Evolutionary conservation across 2,797 vertebrate genomes (phyloP).

Genomic region (Amblyopsis hoosieri): DNA sequence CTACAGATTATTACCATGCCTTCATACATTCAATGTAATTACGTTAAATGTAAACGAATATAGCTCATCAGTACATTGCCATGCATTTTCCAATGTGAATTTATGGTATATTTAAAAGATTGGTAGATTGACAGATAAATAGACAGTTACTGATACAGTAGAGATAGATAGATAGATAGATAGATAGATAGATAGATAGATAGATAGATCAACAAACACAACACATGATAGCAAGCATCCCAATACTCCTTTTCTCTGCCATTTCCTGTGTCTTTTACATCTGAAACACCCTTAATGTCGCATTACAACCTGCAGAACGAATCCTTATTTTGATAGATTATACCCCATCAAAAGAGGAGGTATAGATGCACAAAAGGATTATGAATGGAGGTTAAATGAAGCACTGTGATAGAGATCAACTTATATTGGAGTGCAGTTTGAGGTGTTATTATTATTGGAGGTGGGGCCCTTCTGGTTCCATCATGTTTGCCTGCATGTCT

Average conservation of each 20-base stretch:
- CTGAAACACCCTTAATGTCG: conserved; percentile 57
- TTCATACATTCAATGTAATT: too few species aligned
- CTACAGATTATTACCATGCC: too few species aligned
- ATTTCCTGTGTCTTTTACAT: conserved; percentile 48
- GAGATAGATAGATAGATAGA: background rate
- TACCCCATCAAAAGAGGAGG: conserved; percentile 37
- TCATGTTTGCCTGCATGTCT: conserved; percentile 39
- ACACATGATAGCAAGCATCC: background rate
- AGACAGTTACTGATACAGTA: background rate
- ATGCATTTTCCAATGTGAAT: too few species aligned
- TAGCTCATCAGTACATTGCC: too few species aligned
- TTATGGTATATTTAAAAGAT: background rate
- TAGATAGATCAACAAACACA: background rate
- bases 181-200: background rate
- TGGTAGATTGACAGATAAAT: background rate
- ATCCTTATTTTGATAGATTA: conserved; percentile 64
- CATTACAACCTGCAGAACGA: conserved; percentile 59
- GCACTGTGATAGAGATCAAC: conserved; percentile 55
- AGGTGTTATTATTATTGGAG: conserved; percentile 65
- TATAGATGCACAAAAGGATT: conserved; percentile 57
- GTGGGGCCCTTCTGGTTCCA: conserved; percentile 42
- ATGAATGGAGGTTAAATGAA: conserved; percentile 76
- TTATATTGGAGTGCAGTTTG: conserved; percentile 69
- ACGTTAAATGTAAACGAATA: too few species aligned
- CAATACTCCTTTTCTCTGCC: conserved; percentile 33